Evolutionary conservation across 2,113 vertebrate genomes (phyloP).

Genomic region (Ciconia boyciana): DNA sequence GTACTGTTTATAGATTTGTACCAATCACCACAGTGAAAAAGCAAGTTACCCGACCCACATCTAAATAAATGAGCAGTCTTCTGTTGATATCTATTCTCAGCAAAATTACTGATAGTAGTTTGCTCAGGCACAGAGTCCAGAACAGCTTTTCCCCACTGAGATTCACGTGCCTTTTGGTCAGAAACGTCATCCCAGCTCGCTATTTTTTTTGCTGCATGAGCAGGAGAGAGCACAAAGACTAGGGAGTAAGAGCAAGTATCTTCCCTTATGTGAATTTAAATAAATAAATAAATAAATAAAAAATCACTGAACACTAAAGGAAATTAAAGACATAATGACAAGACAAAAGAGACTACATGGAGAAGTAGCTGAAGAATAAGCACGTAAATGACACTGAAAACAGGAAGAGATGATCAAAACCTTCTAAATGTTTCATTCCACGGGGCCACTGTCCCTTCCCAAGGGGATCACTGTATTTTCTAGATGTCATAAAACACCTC

Average conservation of each 20-base stretch:
- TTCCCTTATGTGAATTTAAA: neutral
- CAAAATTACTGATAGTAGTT: neutral
- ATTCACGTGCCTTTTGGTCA: neutral
- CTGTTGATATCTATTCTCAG: neutral
- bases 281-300: neutral
- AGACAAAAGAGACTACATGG: neutral
- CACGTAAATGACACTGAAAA: neutral
- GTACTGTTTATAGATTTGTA: neutral
- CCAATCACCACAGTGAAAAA: neutral
- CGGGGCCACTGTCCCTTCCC: neutral
- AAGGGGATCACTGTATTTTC: neutral
- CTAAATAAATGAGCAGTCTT: neutral
- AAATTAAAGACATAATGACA: neutral
- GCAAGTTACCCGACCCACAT: neutral
- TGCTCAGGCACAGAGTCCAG: conserved; percentile 20
- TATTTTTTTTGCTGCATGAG: neutral
- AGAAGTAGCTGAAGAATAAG: neutral
- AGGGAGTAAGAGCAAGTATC: neutral
- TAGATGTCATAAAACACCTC: neutral
- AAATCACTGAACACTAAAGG: neutral
- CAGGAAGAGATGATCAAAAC: neutral
- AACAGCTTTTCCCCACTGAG: neutral
- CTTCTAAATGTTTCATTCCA: neutral
- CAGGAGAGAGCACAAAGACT: neutral
- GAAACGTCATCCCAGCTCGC: neutral